Conservation (phyloP, 2,113 vertebrate genomes). For the Anarrhichthys ocellatus region DNA sequence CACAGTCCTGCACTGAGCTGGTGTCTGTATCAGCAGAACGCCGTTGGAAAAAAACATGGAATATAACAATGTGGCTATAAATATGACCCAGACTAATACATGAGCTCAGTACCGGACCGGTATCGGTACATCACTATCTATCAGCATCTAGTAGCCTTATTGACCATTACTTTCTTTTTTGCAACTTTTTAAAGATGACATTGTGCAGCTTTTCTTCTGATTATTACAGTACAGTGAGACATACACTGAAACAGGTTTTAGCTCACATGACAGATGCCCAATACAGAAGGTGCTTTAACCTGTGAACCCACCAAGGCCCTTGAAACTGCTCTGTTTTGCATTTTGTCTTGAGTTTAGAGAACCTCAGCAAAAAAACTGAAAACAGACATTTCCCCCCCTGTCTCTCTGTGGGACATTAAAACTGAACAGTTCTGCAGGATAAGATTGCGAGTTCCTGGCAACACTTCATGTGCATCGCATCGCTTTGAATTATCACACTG, state of each 20-base stretch:
- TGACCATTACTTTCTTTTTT: background rate
- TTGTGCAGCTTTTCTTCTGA: background rate
- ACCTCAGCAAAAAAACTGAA: constrained; percentile 6
- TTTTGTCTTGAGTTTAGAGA: constrained; percentile 7
- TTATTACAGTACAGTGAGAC: background rate
- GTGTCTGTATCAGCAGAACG: too few relatives aligned
- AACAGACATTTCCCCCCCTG: background rate
- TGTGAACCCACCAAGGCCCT: background rate
- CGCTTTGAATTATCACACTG: constrained; percentile 35
- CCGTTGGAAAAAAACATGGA: too few relatives aligned
- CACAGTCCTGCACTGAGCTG: too few relatives aligned
- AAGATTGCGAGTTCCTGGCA: constrained; percentile 3
- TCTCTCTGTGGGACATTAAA: constrained; percentile 31
- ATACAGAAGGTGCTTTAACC: background rate
- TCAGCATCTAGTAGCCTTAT: background rate
- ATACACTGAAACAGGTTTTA: background rate
- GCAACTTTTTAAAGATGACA: too few relatives aligned
- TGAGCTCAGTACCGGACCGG: too few relatives aligned
- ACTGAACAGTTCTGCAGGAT: constrained; percentile 16
- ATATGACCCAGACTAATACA: too few relatives aligned
- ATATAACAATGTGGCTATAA: too few relatives aligned
- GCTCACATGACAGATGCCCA: background rate
- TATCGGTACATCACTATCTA: too few relatives aligned
- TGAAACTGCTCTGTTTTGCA: background rate
- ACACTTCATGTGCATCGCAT: constrained; percentile 26